A percentile compares a stretch with the other conserved stretches of the same genome.
These are phyloP conservation scores for Holacanthus passer DNA, from an alignment of 2,113 vertebrate genomes.

Conservation along the genomic window DNA sequence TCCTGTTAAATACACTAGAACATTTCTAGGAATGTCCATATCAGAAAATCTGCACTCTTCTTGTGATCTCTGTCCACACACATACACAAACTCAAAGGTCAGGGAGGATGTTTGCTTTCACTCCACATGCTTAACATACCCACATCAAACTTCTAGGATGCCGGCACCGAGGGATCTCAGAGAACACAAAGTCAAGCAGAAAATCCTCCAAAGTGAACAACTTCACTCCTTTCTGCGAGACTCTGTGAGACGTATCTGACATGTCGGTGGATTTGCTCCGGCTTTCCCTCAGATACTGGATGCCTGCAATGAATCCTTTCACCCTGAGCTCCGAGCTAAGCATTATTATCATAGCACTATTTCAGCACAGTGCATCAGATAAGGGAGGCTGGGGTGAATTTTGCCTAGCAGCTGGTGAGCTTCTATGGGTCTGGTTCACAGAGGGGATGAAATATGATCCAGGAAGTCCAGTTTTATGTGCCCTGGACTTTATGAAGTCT, in stretches of 20 bases:
- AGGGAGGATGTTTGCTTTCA: background rate
- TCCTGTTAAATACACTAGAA: background rate
- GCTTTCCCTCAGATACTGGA: constrained; percentile 60
- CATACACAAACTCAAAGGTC: background rate
- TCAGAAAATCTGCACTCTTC: background rate
- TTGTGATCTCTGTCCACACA: background rate
- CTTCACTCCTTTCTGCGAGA: constrained; percentile 47
- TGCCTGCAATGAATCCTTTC: constrained; percentile 65
- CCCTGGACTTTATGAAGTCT: background rate
- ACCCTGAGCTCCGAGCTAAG: constrained; percentile 61
- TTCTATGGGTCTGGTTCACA: constrained; percentile 22
- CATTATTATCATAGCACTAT: constrained; percentile 65
- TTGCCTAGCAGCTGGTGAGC: constrained; percentile 40
- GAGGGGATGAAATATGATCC: constrained; percentile 40
- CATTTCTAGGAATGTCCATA: background rate
- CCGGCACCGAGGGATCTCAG: background rate
- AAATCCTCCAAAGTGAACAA: constrained; percentile 58
- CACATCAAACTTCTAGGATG: constrained; percentile 25
- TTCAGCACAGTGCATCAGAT: constrained; percentile 57
- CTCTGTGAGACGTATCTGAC: constrained; percentile 60
- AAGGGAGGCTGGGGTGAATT: constrained; percentile 42
- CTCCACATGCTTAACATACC: constrained; percentile 7
- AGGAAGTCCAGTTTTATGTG: constrained; percentile 26
- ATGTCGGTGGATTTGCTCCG: constrained; percentile 63
- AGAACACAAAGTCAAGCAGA: constrained; percentile 39